A percentile compares a stretch with the other conserved stretches of the same genome.
phyloP scores from a whole-genome alignment of 2,888 invertebrate genomes.

The Apomyelois bistriatella region DNA sequence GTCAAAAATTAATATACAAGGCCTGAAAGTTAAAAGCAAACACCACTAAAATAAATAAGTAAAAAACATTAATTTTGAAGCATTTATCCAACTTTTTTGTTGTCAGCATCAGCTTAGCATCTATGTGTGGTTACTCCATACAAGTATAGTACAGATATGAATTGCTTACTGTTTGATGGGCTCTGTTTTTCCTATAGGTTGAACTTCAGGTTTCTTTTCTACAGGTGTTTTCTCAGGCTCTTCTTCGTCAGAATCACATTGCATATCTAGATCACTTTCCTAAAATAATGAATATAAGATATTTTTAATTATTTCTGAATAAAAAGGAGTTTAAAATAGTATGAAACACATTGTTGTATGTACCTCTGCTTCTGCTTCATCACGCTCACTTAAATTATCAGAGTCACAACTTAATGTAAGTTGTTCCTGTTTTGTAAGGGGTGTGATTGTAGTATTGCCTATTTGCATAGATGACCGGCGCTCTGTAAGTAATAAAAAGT shows the following conservation, averaged over 20 bases:
- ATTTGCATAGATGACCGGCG: constrained; percentile 82
- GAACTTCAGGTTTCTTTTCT: constrained; percentile 59
- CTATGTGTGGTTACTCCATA: too few species aligned
- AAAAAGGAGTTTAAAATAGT: background rate
- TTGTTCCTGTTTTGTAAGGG: constrained; percentile 71
- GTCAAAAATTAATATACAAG: constrained; percentile 97
- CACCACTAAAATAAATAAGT: background rate
- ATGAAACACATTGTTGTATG: background rate
- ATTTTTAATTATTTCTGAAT: background rate
- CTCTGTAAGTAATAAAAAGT: constrained; percentile 40
- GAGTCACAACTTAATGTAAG: constrained; percentile 83
- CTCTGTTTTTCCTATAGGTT: constrained; percentile 53
- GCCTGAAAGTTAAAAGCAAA: constrained; percentile 70
- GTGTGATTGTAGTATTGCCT: constrained; percentile 83
- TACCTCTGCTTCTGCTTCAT: constrained; percentile 89
- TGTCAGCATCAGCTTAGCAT: too few species aligned
- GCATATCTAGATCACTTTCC: constrained; percentile 78
- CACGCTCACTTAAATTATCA: constrained; percentile 86
- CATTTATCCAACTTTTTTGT: too few species aligned
- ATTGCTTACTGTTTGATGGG: constrained; percentile 83
- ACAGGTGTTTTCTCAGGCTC: constrained; percentile 51
- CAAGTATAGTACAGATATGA: background rate
- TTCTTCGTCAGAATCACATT: constrained; percentile 74
- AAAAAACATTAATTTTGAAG: background rate
- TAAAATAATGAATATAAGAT: constrained; percentile 31